Conservation (phyloP, 2,888 invertebrate species). For the Branchipolynoe longqiensis region DNA sequence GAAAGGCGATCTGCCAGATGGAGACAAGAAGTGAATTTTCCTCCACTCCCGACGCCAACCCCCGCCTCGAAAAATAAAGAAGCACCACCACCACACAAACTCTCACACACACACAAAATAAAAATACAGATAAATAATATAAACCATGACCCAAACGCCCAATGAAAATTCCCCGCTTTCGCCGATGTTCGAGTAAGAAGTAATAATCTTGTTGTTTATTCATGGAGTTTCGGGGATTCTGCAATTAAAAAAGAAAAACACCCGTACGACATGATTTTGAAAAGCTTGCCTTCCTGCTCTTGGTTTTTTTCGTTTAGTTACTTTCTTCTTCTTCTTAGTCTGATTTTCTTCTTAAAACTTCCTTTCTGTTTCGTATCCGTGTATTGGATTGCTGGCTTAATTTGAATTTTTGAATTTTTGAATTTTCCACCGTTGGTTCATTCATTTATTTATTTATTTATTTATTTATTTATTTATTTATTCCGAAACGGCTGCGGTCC, state of each 20-base stretch:
- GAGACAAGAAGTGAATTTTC: constrained; percentile 33
- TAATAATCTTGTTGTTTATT: constrained; percentile 37
- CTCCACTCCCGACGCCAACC: constrained; percentile 17
- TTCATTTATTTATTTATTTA: too few species aligned
- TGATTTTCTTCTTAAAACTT: too few species aligned
- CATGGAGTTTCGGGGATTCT: constrained; percentile 35
- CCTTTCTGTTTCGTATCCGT: constrained; percentile 31
- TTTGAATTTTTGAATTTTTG: too few species aligned
- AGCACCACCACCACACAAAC: too few species aligned
- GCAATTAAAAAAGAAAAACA: constrained; percentile 9
- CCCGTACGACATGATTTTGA: constrained; percentile 8
- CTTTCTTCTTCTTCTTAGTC: too few species aligned
- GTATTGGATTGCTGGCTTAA: constrained; percentile 44
- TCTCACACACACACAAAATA: too few species aligned
- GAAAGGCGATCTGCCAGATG: constrained; percentile 32
- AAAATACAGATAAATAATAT: too few species aligned
- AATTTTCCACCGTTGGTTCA: too few species aligned
- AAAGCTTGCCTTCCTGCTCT: constrained; percentile 12
- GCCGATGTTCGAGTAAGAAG: constrained; percentile 36
- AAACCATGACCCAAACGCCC: constrained; percentile 34
- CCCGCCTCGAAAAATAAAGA: constrained; percentile 27
- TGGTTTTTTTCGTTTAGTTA: too few species aligned
- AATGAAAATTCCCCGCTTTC: constrained; percentile 32
- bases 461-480: too few species aligned
- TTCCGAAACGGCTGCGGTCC: constrained; percentile 15